Conservation (phyloP, 2,797 vertebrate genomes). For the Myiotriccus ornatus region DNA sequence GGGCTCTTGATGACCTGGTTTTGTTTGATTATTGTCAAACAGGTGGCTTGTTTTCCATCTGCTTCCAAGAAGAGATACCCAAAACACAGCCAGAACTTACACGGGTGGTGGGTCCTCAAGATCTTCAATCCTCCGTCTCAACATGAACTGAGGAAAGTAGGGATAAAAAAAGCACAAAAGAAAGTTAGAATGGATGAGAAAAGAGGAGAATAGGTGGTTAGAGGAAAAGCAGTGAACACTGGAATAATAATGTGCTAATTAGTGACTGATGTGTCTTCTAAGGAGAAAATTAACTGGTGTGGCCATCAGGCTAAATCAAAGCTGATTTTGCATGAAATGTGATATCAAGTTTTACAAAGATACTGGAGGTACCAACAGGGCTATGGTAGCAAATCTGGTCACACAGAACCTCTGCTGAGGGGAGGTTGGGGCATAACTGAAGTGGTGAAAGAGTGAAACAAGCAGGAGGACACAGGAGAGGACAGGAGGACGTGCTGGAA, state of each 20-base stretch:
- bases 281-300: background rate
- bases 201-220: background rate
- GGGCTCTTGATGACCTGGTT: fast-evolving
- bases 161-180: fast-evolving
- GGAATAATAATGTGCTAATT: background rate
- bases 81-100: background rate
- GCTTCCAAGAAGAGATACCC: background rate
- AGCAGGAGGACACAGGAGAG: background rate
- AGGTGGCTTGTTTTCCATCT: background rate
- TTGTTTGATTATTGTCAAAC: too few relatives aligned
- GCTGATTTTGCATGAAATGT: background rate
- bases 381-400: background rate
- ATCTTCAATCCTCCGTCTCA: background rate
- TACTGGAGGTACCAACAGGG: background rate
- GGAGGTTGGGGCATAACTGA: background rate
- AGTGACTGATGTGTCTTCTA: background rate
- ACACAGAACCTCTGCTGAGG: background rate
- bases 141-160: fast-evolving
- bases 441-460: background rate
- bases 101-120: background rate
- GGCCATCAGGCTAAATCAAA: background rate
- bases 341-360: background rate
- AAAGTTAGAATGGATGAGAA: background rate
- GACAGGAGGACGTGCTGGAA: background rate
- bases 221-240: background rate